phyloP scores from a whole-genome alignment of 1,140 invertebrate species.

The Cryptotermes secundus region DNA sequence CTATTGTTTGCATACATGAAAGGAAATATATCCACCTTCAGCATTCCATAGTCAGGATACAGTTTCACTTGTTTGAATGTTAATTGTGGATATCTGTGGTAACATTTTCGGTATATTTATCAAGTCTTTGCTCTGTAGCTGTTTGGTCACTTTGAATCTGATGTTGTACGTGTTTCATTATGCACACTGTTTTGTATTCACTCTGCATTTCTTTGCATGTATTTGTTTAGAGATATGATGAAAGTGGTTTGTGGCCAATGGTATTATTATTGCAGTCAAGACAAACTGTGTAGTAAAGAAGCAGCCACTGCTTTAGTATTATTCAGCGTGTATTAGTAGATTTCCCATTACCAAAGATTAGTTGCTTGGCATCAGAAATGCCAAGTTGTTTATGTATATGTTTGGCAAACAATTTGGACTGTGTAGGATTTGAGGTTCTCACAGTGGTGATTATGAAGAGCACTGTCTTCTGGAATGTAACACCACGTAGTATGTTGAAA shows the following conservation, averaged over 20 bases:
- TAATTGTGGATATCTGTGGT: too few relatives aligned
- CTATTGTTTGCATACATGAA: too few relatives aligned
- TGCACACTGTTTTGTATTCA: neutral
- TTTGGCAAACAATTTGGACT: neutral
- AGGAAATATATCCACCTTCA: neutral
- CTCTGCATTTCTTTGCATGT: neutral
- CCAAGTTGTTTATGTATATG: slow-evolving; percentile 9
- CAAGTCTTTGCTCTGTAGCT: neutral
- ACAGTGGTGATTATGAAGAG: too few relatives aligned
- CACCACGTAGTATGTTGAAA: too few relatives aligned
- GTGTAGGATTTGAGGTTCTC: too few relatives aligned
- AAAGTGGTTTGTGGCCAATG: neutral
- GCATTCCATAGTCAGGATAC: neutral
- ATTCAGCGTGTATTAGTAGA: slow-evolving; percentile 1
- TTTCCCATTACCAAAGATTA: slow-evolving; percentile 16
- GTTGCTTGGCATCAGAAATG: neutral
- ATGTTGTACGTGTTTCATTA: neutral
- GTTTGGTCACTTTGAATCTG: neutral
- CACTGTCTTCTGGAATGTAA: too few relatives aligned
- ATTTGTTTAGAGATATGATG: neutral
- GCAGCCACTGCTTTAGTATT: neutral
- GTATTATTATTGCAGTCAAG: neutral
- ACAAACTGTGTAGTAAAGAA: neutral
- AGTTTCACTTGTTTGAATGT: neutral
- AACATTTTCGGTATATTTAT: neutral